Conservation (phyloP, 2,888 invertebrate genomes). For the Gastrophysa polygoni region DNA sequence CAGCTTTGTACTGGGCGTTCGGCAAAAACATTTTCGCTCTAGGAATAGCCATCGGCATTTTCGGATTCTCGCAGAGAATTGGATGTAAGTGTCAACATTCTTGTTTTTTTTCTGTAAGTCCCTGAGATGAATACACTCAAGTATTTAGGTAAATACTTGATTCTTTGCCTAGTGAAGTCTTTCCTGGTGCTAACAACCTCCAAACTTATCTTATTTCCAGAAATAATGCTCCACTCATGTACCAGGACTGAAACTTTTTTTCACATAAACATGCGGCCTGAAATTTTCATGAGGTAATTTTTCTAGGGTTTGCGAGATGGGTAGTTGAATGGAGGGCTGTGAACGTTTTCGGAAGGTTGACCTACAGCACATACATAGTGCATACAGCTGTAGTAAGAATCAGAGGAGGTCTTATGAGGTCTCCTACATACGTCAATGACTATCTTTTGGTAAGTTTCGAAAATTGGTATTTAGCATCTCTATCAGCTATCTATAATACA, state of each 20-base stretch:
- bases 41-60: slow-evolving; percentile 47
- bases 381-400: slow-evolving; percentile 42
- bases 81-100: slow-evolving; percentile 38
- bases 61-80: slow-evolving; percentile 41
- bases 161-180: too few species aligned
- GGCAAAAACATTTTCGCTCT: slow-evolving; percentile 56
- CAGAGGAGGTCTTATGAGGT: slow-evolving; percentile 36
- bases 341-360: slow-evolving; percentile 45
- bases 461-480: too few species aligned
- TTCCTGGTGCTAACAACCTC: too few species aligned
- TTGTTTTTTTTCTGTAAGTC: neutral
- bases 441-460: slow-evolving; percentile 42
- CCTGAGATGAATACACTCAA: too few species aligned
- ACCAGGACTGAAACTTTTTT: too few species aligned
- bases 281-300: neutral
- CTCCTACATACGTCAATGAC: slow-evolving; percentile 38
- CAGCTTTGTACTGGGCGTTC: slow-evolving; percentile 56
- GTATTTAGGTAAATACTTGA: too few species aligned
- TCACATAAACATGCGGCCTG: too few species aligned
- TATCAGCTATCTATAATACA: too few species aligned
- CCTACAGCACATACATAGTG: slow-evolving; percentile 47
- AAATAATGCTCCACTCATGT: too few species aligned
- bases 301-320: slow-evolving; percentile 43
- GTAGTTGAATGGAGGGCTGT: slow-evolving; percentile 40
- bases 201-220: too few species aligned